Percentiles rank a stretch among this genome's conserved stretches.
Evolutionary conservation across 2,797 vertebrate genomes (phyloP).

Genomic region (Pteronotus mesoamericanus): DNA sequence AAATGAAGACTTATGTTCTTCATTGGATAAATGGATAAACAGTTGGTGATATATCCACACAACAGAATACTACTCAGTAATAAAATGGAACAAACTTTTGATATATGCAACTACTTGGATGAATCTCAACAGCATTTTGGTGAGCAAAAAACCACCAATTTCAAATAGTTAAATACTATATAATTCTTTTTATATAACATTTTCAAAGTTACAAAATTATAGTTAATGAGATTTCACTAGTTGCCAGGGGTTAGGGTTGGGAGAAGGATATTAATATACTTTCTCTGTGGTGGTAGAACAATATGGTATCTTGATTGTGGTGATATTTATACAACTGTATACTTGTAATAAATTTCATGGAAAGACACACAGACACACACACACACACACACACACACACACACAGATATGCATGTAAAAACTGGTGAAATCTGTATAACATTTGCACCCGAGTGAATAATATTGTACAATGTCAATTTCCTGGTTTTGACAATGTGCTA

Average conservation of each 20-base stretch:
- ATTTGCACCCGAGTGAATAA: not conserved
- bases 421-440: not conserved
- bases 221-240: not conserved
- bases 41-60: not conserved
- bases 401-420: not conserved
- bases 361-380: not conserved
- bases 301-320: not conserved
- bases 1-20: not conserved
- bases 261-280: not conserved
- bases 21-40: not conserved
- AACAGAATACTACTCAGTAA: not conserved
- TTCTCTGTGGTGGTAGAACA: not conserved
- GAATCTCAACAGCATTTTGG: not conserved
- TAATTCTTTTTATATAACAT: not conserved
- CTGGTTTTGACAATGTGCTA: not conserved
- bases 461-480: not conserved
- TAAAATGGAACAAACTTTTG: not conserved
- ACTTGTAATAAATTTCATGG: not conserved
- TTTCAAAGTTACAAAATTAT: not conserved
- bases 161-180: not conserved
- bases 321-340: not conserved
- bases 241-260: not conserved
- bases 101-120: not conserved
- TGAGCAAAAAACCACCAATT: not conserved
- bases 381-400: not conserved